Conservation (phyloP, 2,797 vertebrate genomes). For the Callimico goeldii region DNA sequence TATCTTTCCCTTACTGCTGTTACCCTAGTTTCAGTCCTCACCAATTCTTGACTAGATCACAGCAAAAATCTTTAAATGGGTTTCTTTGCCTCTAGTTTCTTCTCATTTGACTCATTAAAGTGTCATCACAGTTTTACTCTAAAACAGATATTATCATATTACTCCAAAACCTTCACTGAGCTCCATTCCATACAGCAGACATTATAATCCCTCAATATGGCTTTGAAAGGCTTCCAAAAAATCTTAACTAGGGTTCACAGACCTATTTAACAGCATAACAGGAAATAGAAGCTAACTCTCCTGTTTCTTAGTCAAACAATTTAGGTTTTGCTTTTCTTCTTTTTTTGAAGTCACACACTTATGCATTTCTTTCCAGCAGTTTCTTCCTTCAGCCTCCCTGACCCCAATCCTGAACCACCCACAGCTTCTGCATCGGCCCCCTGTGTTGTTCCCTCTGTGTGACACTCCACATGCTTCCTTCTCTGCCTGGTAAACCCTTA, state of each 20-base stretch:
- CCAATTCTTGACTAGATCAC: slow-evolving; percentile 1
- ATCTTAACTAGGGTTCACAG: slow-evolving; percentile 10
- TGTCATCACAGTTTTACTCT: slow-evolving; percentile 10
- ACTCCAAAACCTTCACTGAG: slow-evolving; percentile 26
- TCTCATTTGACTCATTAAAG: slow-evolving; percentile 41
- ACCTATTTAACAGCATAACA: slow-evolving; percentile 34
- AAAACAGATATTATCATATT: slow-evolving; percentile 35
- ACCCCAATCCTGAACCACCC: neutral
- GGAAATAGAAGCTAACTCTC: neutral
- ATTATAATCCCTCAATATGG: neutral
- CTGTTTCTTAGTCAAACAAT: neutral
- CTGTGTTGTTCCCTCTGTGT: neutral
- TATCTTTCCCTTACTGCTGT: neutral
- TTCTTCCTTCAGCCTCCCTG: neutral
- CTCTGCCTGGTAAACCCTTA: neutral
- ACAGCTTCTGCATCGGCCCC: neutral
- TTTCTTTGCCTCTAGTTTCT: slow-evolving; percentile 39
- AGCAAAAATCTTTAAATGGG: slow-evolving; percentile 21
- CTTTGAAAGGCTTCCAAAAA: slow-evolving; percentile 44
- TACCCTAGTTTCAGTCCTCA: neutral
- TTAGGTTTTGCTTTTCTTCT: neutral
- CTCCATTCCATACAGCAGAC: neutral
- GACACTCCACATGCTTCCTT: neutral
- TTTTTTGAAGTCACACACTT: neutral
- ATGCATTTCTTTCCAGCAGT: slow-evolving; percentile 16